Evolutionary conservation across 1,140 invertebrate genomes (phyloP), one percentile per base, ranked within the genome.

Genomic region (Psix sp.): DNA sequence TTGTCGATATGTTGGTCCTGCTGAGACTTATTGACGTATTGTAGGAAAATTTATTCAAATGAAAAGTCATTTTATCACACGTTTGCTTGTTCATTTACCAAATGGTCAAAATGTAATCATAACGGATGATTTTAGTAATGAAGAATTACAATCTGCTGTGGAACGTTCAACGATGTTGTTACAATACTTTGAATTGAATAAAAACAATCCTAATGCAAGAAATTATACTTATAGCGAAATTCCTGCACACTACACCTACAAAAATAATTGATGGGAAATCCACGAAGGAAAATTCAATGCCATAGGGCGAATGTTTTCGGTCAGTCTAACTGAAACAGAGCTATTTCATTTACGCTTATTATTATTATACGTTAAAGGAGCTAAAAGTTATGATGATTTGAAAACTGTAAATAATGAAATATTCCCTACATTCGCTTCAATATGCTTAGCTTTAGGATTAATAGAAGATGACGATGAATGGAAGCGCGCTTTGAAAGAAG

Each of bases 381-480:
- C 46, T 0, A 60, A 26, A 39, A n/a, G n/a, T n/a, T n/a, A n/a
- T n/a, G n/a, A n/a, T n/a, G n/a, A n/a, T n/a, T n/a, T n/a, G n/a
- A n/a, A n/a, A n/a, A n/a, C n/a, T n/a, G n/a, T n/a, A n/a, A n/a
- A n/a, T n/a, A n/a, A n/a, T n/a, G n/a, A n/a, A 36, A 6, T 56
- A 0, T 11, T 54, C 31, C 16, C 36, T 38, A 54, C 49, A n/a
- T 62, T 33, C 18, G 18, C 39, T 5, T 17, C 17, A 10, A 9
- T 46, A 31, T 66, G 49, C 51, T 56, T 56, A 16, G 40, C 49
- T 9, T 21, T 63, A 5, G 31, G 51, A 21, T 14, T 71, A 0
- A 63, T 71, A 13, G 56, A 71, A 49, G 43, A 71, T 49, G 48
- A 63, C 31, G 21, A 46, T 14, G 67, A 71, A 24, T 71, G 48